Percentiles rank a stretch among this genome's conserved stretches.
These are phyloP conservation scores for Merops nubicus DNA, from an alignment of 2,113 vertebrate genomes.

Conservation along the genomic window DNA sequence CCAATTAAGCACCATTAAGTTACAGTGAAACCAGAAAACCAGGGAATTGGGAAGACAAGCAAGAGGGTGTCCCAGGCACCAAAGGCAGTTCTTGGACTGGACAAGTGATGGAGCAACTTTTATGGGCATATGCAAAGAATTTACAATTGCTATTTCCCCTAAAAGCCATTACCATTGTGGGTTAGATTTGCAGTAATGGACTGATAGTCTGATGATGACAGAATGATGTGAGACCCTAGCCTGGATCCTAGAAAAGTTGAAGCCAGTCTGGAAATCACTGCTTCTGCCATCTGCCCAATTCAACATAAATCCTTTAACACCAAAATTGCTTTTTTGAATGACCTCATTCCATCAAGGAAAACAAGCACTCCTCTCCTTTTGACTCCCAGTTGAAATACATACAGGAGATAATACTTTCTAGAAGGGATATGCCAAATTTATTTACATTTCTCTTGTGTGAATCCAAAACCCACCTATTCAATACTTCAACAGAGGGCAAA, in stretches of 20 bases:
- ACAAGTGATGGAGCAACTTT: background rate
- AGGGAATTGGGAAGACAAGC: background rate
- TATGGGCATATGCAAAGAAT: background rate
- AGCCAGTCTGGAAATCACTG: background rate
- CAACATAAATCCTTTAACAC: background rate
- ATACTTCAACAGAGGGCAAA: conserved; percentile 17
- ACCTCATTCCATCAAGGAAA: background rate
- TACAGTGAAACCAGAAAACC: background rate
- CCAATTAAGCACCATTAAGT: background rate
- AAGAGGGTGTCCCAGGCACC: background rate
- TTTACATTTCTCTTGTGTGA: conserved; percentile 20
- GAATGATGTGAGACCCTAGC: background rate
- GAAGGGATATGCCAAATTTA: background rate
- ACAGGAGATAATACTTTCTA: background rate
- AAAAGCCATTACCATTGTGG: background rate
- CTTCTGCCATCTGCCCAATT: background rate
- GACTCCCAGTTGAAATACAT: background rate
- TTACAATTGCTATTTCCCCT: background rate
- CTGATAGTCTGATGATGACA: conserved; percentile 2
- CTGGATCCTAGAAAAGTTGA: background rate
- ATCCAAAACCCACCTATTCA: background rate
- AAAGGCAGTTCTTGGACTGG: background rate
- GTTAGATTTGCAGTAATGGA: background rate
- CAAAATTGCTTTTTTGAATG: background rate
- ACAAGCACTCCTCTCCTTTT: background rate